Percentiles rank a stretch among this genome's conserved stretches.
phyloP scores from a whole-genome alignment of 2,888 invertebrate genomes.

The Stenurella melanura region DNA sequence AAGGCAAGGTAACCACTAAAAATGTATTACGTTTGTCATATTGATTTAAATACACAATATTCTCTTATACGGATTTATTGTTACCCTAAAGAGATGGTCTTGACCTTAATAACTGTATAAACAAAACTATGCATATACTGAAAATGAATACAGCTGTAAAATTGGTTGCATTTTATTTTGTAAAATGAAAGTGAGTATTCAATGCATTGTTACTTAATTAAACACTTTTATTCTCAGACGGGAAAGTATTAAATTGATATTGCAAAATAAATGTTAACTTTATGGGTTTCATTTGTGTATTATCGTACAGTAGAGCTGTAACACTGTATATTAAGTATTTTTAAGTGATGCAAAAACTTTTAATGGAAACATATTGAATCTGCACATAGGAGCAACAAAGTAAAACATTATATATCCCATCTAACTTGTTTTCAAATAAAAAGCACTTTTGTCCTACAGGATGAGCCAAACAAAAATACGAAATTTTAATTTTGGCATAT shows the following conservation, averaged over 20 bases:
- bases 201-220: not conserved
- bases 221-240: not conserved
- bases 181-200: not conserved
- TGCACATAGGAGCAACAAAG: no score
- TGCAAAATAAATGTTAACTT: not conserved
- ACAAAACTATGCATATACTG: not conserved
- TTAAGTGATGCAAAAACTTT: no score
- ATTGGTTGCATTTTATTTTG: not conserved
- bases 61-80: not conserved
- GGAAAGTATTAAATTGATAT: not conserved
- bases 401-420: no score
- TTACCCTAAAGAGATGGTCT: not conserved
- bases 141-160: not conserved
- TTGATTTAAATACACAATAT: not conserved
- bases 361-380: no score
- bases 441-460: no score
- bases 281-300: not conserved
- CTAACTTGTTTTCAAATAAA: no score
- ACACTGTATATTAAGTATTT: no score
- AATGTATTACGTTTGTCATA: not conserved
- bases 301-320: no score
- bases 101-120: constrained; percentile 3
- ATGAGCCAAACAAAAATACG: no score
- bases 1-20: not conserved
- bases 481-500: no score